Base-by-base conservation (phyloP, 2,113 vertebrate genomes). In the Rhea americana region DNA sequence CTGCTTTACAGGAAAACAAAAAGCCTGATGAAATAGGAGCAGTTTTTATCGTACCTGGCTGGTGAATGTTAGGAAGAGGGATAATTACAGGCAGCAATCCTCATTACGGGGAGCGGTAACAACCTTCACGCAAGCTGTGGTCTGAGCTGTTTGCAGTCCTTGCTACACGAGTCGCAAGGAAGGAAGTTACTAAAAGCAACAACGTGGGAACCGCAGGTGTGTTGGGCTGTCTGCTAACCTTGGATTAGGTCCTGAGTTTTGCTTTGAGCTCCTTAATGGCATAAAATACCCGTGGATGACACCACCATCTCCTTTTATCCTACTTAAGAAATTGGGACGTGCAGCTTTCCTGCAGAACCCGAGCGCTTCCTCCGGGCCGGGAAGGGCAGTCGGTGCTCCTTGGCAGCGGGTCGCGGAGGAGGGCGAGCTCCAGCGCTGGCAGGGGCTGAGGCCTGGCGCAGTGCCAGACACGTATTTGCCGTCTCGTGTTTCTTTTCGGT, bases 51-150 rank as follows among this genome's bases (percentile, higher is more conserved):
- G 39, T 58, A 32, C 9, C 21, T 75, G 63, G 18, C 92, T 91
- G 82, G 83, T 62, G 90, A 95, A 78, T 85, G 58, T 50, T 71
- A 87, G 78, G 62, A 65, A 48, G 35, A 37, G 18, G 63, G 74
- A 75, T 91, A 32, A 48, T 41, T 84, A 13, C 7, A 20, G 70
- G 81, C 47, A 89, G 89, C 90, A 94, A 50, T 67, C 11, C 63
- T 87, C 51, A 9, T 79, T 70, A 55, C 13, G 41, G 67, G 51
- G 24, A 41, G 75, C 3, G 35, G 73, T 89, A 51, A 53, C 73
- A 77, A 2, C 68, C 75, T 53, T 65, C 39, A 50, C 72, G 73
- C 35, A 24, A 37, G 35, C 51, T 63, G 32, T 32, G 48, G 25
- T 75, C 28, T 74, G 78, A 74, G 48, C 61, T 78, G 50, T 56